These are phyloP conservation scores for Apotomis betuletana DNA, from an alignment of 2,888 invertebrate genomes.

Conservation along the genomic window DNA sequence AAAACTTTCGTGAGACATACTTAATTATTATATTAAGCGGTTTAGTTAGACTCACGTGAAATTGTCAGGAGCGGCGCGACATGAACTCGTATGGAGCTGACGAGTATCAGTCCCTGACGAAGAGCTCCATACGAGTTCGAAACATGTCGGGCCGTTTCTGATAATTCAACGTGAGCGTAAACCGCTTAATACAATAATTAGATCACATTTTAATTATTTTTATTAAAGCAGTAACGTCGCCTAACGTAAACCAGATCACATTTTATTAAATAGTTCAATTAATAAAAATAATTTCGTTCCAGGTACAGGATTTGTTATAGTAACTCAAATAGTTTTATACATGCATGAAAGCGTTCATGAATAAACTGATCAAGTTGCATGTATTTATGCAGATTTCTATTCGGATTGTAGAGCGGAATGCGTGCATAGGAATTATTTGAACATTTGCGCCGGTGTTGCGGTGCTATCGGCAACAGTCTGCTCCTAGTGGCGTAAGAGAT, in stretches of 20 bases:
- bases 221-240: too few relatives aligned
- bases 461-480: constrained; percentile 58
- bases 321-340: not conserved
- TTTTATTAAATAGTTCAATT: not conserved
- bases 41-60: too few relatives aligned
- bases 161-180: too few relatives aligned
- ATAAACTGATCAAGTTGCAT: constrained; percentile 12
- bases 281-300: not conserved
- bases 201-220: too few relatives aligned
- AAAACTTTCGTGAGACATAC: too few relatives aligned
- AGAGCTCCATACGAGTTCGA: too few relatives aligned
- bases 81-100: too few relatives aligned
- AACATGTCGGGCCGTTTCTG: too few relatives aligned
- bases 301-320: not conserved
- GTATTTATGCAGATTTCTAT: constrained; percentile 25
- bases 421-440: constrained; percentile 63
- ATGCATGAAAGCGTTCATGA: not conserved
- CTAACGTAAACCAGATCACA: too few relatives aligned
- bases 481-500: constrained; percentile 56
- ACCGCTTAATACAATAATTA: too few relatives aligned
- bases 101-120: too few relatives aligned
- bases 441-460: constrained; percentile 61
- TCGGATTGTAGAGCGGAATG: constrained; percentile 47
- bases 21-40: not conserved
- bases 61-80: too few relatives aligned